phyloP scores from a whole-genome alignment of 92 coral and sea anemone genomes.

The Zoanthus solanderi region DNA sequence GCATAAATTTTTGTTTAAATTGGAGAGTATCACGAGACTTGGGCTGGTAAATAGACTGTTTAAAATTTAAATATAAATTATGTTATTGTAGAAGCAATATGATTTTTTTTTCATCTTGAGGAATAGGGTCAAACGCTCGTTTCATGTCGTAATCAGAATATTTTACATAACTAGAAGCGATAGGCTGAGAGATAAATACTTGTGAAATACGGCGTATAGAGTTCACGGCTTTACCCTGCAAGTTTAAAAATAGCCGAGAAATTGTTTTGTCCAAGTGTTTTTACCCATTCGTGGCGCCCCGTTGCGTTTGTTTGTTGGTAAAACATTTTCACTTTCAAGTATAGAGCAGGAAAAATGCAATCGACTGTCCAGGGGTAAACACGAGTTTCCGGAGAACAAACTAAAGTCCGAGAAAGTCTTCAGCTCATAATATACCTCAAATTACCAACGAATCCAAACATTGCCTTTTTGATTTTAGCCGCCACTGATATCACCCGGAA shows the following conservation, averaged over 20 bases:
- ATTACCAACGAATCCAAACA: neutral
- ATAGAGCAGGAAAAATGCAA: constrained; percentile 29
- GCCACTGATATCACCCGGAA: constrained; percentile 20
- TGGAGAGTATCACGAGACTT: constrained; percentile 12
- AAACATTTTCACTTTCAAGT: constrained; percentile 27
- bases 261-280: neutral
- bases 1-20: neutral
- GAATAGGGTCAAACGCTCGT: neutral
- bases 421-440: constrained; percentile 14
- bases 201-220: constrained; percentile 27
- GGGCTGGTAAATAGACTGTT: constrained; percentile 32
- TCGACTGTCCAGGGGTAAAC: constrained; percentile 9
- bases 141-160: constrained; percentile 27
- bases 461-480: constrained; percentile 22
- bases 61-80: constrained; percentile 34
- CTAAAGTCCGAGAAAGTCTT: neutral
- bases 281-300: constrained; percentile 28
- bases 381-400: constrained; percentile 39
- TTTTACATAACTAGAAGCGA: constrained; percentile 7
- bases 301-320: constrained; percentile 14
- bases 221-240: constrained; percentile 44
- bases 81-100: constrained; percentile 22
- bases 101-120: constrained; percentile 20
- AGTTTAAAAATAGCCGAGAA: constrained; percentile 27
- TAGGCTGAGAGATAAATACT: constrained; percentile 10